Evolutionary conservation across 2,797 vertebrate species (phyloP), one percentile per base, ranked within the genome.

Genomic region (Urophycis tenuis): DNA sequence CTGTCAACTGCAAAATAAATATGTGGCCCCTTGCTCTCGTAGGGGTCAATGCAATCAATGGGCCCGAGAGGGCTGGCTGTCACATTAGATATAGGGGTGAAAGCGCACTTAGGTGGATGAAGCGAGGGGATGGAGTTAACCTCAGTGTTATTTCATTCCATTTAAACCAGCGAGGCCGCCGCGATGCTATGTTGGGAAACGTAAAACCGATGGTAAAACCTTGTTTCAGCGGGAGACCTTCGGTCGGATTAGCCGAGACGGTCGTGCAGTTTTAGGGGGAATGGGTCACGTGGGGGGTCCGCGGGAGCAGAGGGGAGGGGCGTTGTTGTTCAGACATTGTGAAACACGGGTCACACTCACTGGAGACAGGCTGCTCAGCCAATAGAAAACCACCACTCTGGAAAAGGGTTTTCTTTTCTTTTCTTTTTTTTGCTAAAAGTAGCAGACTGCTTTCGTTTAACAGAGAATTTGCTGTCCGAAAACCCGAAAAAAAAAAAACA

Each of bases 21-120:
- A 90, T 87, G 86, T 89, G 87, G 85, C 87, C 76, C 45, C 45
- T 70, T 60, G 70, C 78, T 86, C 86, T 82, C 85, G 74, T 75
- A 81, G 84, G 84, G 90, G 90, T 92, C 89, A 88, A 60, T 85
- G 76, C 80, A 90, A 93, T 93, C 90, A 89, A 91, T 91, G 83
- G 36, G 75, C 81, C 80, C 81, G 74, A 36, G 79, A 84, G 86
- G 85, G 81, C 71, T 70, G 82, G 78, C 87, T 89, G 91, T 90
- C 91, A 88, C 87, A 75, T 87, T 88, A 80, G 81, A 91, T 88
- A 87, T 84, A 64, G 31, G 74, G 81, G 83, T 75, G 78, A 86
- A 88, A 87, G 78, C 82, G 74, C 49, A 74, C 80, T 86, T 79
- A 85, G 85, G 81, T 77, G 76, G 87, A 88, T 86, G 81, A 83